Conservation (phyloP, 1,140 invertebrate genomes). For the Ephestia elutella region DNA sequence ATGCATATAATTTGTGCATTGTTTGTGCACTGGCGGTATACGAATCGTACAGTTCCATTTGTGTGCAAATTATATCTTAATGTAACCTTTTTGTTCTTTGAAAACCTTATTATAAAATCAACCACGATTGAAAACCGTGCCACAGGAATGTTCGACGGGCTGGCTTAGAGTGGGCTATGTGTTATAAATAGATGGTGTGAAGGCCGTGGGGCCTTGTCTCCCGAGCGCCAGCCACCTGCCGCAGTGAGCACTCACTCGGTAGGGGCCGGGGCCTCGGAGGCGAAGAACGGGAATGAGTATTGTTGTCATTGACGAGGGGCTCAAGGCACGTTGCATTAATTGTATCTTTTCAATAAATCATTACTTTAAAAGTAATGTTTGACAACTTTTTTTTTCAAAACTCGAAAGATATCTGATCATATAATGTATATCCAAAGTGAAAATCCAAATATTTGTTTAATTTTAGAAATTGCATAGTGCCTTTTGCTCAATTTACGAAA, state of each 20-base stretch:
- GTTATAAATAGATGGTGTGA: slow-evolving; percentile 11
- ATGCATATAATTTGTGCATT: slow-evolving; percentile 20
- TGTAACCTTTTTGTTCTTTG: neutral
- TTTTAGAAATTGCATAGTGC: slow-evolving; percentile 57
- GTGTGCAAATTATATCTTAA: slow-evolving; percentile 17
- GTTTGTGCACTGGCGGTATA: slow-evolving; percentile 25
- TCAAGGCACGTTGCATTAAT: slow-evolving; percentile 55
- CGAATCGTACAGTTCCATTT: slow-evolving; percentile 19
- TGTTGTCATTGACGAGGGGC: slow-evolving; percentile 27
- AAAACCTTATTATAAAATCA: neutral
- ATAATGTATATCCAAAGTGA: slow-evolving; percentile 30
- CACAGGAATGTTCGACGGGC: slow-evolving; percentile 25
- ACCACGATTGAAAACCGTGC: slow-evolving; percentile 18
- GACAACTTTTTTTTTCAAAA: slow-evolving; percentile 17
- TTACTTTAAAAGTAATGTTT: too few relatives aligned
- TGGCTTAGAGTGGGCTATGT: slow-evolving; percentile 30
- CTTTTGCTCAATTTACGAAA: slow-evolving; percentile 55
- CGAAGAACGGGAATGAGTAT: slow-evolving; percentile 11
- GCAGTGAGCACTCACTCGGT: slow-evolving; percentile 17
- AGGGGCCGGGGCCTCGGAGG: slow-evolving; percentile 12
- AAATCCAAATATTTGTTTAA: slow-evolving; percentile 43
- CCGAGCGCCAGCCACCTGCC: neutral
- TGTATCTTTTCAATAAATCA: slow-evolving; percentile 8
- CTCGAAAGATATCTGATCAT: neutral
- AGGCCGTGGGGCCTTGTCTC: neutral